Base-by-base conservation (phyloP, 2,888 invertebrate genomes). In the Mimumesa dahlbomi region DNA sequence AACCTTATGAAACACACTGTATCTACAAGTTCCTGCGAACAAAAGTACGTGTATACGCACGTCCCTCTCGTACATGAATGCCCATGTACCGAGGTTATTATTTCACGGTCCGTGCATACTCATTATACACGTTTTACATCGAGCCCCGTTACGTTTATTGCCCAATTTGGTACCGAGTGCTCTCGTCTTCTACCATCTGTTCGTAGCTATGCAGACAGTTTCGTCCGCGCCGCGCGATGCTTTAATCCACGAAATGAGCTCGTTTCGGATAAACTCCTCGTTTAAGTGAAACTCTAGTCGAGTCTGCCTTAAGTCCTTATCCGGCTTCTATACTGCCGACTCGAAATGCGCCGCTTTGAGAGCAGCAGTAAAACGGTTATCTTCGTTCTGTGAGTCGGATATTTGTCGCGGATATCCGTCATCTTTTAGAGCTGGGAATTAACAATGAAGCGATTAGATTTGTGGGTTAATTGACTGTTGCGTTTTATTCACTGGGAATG, bases 191-290 rank as follows among this genome's bases (percentile, higher is more conserved):
- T 25, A 46, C 61, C 72, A 66, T 79, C 82, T 72, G 66, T 72
- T 79, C 72, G 57, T 50, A 56, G 68, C 53, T 53, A 42, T 25
- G 56, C 61, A 66, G 79, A 72, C 69, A 67, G 57, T 65, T 56
- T 63, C 65, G 65, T 69, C 56, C 69, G 63, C 69, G 63, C 78
- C 38, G 65, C 43, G 71, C 68, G 64, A 77, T 59, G 68, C 78
- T 79, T 81, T 79, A 79, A 81, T 79, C 78, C 81, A 63, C 61
- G 63, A 19, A 80, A 79, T 71, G 81, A 77, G 74, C 81, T 68
- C 75, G 64, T 81, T 79, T 74, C 70, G 75, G 81, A 77, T 79
- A 80, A 79, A 79, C 81, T 77, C 74, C 77, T 78, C 81, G 74
- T 78, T 78, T 78, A 78, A 78, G 81, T 78, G 78, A 78, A 81